Evolutionary conservation across 64 coral and sea anemone genomes (phyloP).

Genomic region (Montipora sp.): DNA sequence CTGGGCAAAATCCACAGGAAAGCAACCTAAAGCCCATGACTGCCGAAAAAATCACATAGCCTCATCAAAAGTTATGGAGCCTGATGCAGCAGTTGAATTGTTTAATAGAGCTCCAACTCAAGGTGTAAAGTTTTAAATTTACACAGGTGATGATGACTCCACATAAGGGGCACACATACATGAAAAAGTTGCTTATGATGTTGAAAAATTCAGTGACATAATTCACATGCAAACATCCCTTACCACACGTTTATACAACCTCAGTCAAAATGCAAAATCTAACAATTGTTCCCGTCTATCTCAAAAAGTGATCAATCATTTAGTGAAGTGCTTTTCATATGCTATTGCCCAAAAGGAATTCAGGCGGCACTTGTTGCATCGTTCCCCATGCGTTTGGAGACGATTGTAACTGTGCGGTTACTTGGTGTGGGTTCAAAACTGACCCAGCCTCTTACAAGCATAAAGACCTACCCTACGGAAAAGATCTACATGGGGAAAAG

Average conservation of each 20-base stretch:
- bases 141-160: constrained; percentile 33
- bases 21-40: constrained; percentile 11
- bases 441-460: not conserved
- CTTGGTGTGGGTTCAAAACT: constrained; percentile 19
- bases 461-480: not conserved
- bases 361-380: constrained; percentile 1
- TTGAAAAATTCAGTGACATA: not conserved
- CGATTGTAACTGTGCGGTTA: not conserved
- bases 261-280: constrained; percentile 30
- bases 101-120: not conserved
- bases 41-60: constrained; percentile 36
- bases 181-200: constrained; percentile 38
- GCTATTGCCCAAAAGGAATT: not conserved
- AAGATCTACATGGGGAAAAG: constrained; percentile 15
- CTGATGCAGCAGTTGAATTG: constrained; percentile 11
- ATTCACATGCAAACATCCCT: constrained; percentile 46
- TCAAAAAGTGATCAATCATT: constrained; percentile 55
- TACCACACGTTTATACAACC: constrained; percentile 41
- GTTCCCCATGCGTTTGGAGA: constrained; percentile 25
- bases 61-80: constrained; percentile 23
- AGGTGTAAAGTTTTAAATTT: constrained; percentile 3
- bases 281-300: constrained; percentile 30
- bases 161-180: not conserved
- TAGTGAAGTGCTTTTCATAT: constrained; percentile 53
- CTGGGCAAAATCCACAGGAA: not conserved